Conservation (phyloP, 2,888 invertebrate species). For the Andrena fulva region DNA sequence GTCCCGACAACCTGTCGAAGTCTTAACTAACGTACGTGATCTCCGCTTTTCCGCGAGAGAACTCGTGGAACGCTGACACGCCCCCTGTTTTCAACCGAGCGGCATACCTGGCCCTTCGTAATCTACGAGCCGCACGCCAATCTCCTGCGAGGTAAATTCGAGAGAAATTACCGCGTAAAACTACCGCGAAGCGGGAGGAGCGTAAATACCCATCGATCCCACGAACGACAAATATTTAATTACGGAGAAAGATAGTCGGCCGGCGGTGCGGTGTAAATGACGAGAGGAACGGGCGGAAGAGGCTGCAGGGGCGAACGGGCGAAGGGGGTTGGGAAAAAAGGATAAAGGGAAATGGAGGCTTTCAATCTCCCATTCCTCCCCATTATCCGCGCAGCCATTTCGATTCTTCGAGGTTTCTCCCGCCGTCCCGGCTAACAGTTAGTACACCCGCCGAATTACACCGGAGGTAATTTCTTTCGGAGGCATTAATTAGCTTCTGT, state of each 20-base stretch:
- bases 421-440: slow-evolving; percentile 47
- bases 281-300: slow-evolving; percentile 2
- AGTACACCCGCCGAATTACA: slow-evolving; percentile 68
- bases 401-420: slow-evolving; percentile 63
- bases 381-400: slow-evolving; percentile 67
- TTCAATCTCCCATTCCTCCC: slow-evolving; percentile 72
- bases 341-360: slow-evolving; percentile 64
- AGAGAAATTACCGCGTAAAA: slow-evolving; percentile 1
- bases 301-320: neutral
- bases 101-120: too few relatives aligned
- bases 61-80: neutral
- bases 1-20: slow-evolving; percentile 68
- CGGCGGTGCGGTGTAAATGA: slow-evolving; percentile 25
- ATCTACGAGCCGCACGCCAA: neutral
- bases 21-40: slow-evolving; percentile 70
- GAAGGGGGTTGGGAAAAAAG: slow-evolving; percentile 11
- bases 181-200: neutral
- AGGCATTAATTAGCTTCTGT: slow-evolving; percentile 79
- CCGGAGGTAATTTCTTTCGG: slow-evolving; percentile 72
- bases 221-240: slow-evolving; percentile 56
- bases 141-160: neutral
- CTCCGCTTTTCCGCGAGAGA: slow-evolving; percentile 13
- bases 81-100: neutral
- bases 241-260: slow-evolving; percentile 22
- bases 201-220: slow-evolving; percentile 33